phyloP scores from a whole-genome alignment of 2,113 vertebrate genomes.

The Barbus barbus region DNA sequence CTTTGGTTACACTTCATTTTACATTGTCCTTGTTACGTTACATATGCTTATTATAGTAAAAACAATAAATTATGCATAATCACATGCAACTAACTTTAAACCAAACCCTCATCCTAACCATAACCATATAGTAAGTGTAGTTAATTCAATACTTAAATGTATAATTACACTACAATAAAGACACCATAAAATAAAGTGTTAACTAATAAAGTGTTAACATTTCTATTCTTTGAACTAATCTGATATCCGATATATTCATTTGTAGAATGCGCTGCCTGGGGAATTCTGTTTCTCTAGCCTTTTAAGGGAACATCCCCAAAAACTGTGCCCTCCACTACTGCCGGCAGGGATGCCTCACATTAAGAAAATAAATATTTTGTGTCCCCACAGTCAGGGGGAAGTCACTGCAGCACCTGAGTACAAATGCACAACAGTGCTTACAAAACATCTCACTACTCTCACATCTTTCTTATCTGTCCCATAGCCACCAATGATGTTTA shows the following conservation, averaged over 20 bases:
- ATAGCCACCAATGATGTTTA: constrained; percentile 59
- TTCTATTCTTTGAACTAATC: too few relatives aligned
- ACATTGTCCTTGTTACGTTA: too few relatives aligned
- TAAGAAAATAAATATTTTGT: neutral
- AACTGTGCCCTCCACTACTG: constrained; percentile 34
- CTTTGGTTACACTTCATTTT: too few relatives aligned
- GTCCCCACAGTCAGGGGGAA: constrained; percentile 42
- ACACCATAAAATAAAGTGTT: too few relatives aligned
- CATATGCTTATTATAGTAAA: too few relatives aligned
- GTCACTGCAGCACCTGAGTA: constrained; percentile 52
- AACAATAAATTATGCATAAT: too few relatives aligned
- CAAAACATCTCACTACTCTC: neutral
- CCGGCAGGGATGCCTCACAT: neutral
- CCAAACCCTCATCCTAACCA: too few relatives aligned
- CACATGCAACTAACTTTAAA: too few relatives aligned
- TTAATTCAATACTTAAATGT: too few relatives aligned
- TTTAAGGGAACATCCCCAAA: neutral
- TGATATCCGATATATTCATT: neutral
- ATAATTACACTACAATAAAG: too few relatives aligned
- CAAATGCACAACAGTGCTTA: neutral
- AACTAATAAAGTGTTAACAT: too few relatives aligned
- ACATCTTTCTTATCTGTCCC: neutral
- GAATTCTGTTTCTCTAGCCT: neutral
- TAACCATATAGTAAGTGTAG: too few relatives aligned
- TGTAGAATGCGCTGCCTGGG: neutral